Base-by-base conservation (phyloP, 2,113 vertebrate genomes). In the Fulica atra region DNA sequence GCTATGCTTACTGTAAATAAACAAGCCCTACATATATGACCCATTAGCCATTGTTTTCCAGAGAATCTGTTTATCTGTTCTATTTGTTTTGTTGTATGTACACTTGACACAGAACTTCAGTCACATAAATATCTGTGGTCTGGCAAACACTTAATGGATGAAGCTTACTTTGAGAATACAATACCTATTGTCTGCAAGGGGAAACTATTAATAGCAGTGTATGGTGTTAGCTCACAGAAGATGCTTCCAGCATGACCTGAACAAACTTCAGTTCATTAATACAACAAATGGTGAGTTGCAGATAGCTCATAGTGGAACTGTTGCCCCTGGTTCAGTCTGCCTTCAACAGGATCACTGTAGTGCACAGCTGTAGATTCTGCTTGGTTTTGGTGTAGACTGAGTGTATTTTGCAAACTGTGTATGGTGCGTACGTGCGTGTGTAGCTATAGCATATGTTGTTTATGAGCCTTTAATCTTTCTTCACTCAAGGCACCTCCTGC, bases 371-470 rank as follows among this genome's bases (percentile, higher is more conserved):
- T 38, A 80, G 54, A 8, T 51, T 50, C 29, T 51, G 35, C 44
- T 57, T 72, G 50, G 0, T 89, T 87, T 89, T 68, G 33, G 20
- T 92, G 87, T 17, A 79, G 29, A 57, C 7, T 36, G 24, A 14
- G 56, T 16, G 25, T 42, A 23, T 63, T 70, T 91, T 80, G 57
- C 86, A 82, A 69, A 57, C 35, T 81, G 11, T 25, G 50, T 16
- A 16, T 51, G 86, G 86, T 80, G 65, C 0, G 1, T 16, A 19
- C 4, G 2, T 50, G 69, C 0, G 0, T 2, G 2, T 68, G 35
- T 35, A 92, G 33, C 66, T 81, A 36, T 13, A 91, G 74, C 91
- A 54, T 61, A 91, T 89, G 85, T 66, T 74, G 44, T 94, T 96
- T 73, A 74, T 78, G 54, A 90, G 81, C 46, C 79, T 70, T 94